Evolutionary conservation across 2,113 vertebrate species (phyloP).

Genomic region (Larimichthys crocea): DNA sequence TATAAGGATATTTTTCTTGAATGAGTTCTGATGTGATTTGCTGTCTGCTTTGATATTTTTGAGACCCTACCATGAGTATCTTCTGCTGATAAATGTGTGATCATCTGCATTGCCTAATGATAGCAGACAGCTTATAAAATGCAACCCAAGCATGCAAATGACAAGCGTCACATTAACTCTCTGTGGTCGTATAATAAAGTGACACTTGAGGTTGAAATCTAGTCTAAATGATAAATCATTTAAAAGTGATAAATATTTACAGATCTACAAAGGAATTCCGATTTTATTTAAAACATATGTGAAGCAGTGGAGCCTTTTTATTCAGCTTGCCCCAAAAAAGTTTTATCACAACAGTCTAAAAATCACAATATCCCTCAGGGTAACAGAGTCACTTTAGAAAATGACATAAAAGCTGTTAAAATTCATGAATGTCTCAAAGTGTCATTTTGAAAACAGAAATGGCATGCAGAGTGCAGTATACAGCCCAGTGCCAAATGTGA

Average conservation of each 20-base stretch:
- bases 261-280: conserved; percentile 47
- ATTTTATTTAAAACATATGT: conserved; percentile 57
- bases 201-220: conserved; percentile 31
- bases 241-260: conserved; percentile 50
- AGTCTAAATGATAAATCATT: conserved; percentile 40
- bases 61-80: not conserved
- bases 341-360: conserved; percentile 55
- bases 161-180: conserved; percentile 18
- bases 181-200: not conserved
- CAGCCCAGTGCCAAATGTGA: conserved; percentile 37
- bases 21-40: not conserved
- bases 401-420: conserved; percentile 66
- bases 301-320: conserved; percentile 20
- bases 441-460: conserved; percentile 39
- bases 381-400: conserved; percentile 43
- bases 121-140: not conserved
- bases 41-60: not conserved
- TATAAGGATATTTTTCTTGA: too few species aligned
- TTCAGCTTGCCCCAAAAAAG: conserved; percentile 20
- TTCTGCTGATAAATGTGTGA: not conserved
- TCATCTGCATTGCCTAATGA: too few species aligned
- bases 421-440: conserved; percentile 39
- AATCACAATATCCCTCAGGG: conserved; percentile 51
- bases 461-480: conserved; percentile 24
- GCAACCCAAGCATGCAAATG: not conserved